These are phyloP conservation scores for Paraescarpia echinospica DNA, from an alignment of 1,140 invertebrate genomes.

Conservation along the genomic window DNA sequence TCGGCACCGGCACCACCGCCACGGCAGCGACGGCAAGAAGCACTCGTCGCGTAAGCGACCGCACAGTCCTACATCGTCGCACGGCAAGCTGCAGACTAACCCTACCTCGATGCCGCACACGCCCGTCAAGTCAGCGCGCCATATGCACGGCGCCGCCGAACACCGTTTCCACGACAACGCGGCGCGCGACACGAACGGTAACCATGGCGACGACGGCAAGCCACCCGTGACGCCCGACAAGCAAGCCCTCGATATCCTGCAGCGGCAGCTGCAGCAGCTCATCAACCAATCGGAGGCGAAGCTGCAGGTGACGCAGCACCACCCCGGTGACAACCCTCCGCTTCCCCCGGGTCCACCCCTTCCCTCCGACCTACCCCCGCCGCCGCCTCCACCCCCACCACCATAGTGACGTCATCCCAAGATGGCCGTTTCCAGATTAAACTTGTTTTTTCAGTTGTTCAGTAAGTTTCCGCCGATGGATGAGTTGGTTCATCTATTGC, in stretches of 20 bases:
- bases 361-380: background rate
- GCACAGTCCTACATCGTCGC: background rate
- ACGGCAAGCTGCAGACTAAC: background rate
- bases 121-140: background rate
- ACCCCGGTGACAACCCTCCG: background rate
- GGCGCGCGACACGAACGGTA: constrained; percentile 2
- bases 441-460: background rate
- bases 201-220: background rate
- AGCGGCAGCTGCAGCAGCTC: background rate
- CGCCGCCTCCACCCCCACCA: too few relatives aligned
- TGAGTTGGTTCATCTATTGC: too few relatives aligned
- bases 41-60: background rate
- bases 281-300: background rate
- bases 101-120: background rate
- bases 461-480: background rate
- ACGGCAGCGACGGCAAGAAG: background rate
- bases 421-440: background rate
- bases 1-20: background rate
- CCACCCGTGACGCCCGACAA: background rate
- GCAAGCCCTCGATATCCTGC: background rate
- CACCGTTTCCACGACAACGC: background rate
- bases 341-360: background rate
- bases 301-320: background rate
- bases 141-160: background rate
- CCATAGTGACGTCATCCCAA: background rate